Evolutionary conservation across 2,797 vertebrate genomes (phyloP).

Genomic region (Acrossocheilus wenchowensis): DNA sequence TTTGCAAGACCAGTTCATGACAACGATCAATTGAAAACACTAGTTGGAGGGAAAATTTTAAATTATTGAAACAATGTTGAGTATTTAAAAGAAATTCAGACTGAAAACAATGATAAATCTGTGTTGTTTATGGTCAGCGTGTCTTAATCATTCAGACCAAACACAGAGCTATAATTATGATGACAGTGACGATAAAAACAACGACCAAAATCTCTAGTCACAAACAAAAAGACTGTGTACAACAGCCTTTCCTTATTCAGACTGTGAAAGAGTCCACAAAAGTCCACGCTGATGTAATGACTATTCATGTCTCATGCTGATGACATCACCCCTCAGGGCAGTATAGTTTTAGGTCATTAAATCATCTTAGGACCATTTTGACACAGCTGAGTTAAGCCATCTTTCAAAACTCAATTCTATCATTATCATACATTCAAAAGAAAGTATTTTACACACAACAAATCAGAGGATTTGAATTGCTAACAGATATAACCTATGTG

Average conservation of each 20-base stretch:
- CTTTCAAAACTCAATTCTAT: conserved; percentile 17
- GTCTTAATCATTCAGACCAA: background rate
- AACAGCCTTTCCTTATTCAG: conserved; percentile 55
- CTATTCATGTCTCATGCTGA: conserved; percentile 59
- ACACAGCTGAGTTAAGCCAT: background rate
- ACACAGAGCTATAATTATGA: conserved; percentile 48
- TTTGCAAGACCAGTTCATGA: background rate
- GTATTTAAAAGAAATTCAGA: background rate
- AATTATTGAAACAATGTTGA: background rate
- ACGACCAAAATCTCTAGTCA: conserved; percentile 46
- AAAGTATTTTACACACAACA: background rate
- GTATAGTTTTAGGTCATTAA: conserved; percentile 58
- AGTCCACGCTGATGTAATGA: conserved; percentile 56
- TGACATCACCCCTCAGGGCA: conserved; percentile 65
- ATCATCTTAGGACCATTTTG: conserved; percentile 47
- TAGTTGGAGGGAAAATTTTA: background rate
- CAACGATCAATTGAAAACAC: background rate
- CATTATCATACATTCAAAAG: conserved; percentile 1
- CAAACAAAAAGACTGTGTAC: conserved; percentile 53
- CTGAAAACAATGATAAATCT: background rate
- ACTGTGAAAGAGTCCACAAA: conserved; percentile 59
- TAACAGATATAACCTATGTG: background rate
- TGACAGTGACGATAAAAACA: conserved; percentile 56
- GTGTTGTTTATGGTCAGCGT: background rate
- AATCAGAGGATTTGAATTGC: background rate